Base-by-base conservation (phyloP, 2,888 invertebrate genomes). In the Stramonita haemastoma region DNA sequence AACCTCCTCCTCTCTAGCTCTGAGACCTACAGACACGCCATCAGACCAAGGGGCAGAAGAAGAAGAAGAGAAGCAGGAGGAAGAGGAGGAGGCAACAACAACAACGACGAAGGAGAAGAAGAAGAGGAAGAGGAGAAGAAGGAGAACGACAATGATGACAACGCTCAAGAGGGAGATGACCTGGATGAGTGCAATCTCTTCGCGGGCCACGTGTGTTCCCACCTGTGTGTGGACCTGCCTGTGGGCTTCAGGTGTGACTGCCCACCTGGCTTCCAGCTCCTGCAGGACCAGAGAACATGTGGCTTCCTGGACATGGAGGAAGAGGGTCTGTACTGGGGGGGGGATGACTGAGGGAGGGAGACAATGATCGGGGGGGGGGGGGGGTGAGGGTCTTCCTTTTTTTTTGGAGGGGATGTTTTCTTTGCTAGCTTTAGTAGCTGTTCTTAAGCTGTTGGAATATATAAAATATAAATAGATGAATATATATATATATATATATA, bases 201-300 rank as follows among this genome's bases (percentile, higher is more conserved):
- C 92, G 96, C 94, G 0, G 93, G 93, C 22, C 90, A 93, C 86
- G 91, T 95, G 34, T 96, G 96, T 90, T 94, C 94, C 66, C 95
- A 96, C 89, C 92, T 93, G n/a, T 96, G 96, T 91, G 91, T 95
- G 15, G 94, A 95, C 90, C 94, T 94, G 2, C 91, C 93, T 0
- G 94, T 94, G n/a, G 95, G 95, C 46, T 96, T 94, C 91, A 89
- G 93, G 36, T 96, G 96, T 92, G 93, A 93, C 57, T 96, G 96
- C 92, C 90, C 92, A 8, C 73, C 90, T 0, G 96, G 96, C 0
- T 95, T 93, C 90, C 92, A 92, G 1, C 92, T 95, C n/a, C 93
- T 93, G 5, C 89, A 87, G n/a, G 95, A 95, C 90, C 92, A 93
- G 13, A 91, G 94, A n/a, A 94, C 95, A 17, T 95, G 95, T 87